Percentiles rank a stretch among this genome's conserved stretches.
These are phyloP conservation scores for Ptychochromis oligacanthus DNA, from an alignment of 2,113 vertebrate species.

Conservation along the genomic window DNA sequence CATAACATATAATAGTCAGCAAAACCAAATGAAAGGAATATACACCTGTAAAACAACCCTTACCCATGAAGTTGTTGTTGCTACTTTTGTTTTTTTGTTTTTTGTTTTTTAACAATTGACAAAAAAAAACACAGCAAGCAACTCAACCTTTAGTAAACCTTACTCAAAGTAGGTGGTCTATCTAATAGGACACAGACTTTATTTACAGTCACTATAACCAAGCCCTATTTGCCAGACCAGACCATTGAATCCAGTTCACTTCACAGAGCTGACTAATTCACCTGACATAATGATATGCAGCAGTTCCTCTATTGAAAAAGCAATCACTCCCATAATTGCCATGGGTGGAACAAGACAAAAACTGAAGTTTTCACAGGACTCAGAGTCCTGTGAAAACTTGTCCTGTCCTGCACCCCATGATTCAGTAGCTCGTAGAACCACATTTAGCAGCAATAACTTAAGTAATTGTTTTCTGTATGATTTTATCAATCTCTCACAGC, in stretches of 20 bases:
- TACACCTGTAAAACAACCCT: not conserved
- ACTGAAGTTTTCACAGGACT: no score
- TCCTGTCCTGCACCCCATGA: no score
- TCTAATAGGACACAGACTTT: not conserved
- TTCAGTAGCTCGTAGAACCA: no score
- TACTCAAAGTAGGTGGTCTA: not conserved
- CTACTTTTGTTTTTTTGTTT: not conserved
- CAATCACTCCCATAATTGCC: not conserved
- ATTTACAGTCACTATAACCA: not conserved
- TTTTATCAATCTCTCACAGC: no score
- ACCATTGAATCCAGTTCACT: not conserved
- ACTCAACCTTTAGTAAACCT: not conserved
- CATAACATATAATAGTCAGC: not conserved
- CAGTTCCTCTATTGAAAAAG: not conserved
- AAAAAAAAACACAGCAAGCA: not conserved
- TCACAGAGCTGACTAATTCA: not conserved
- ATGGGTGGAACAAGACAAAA: not conserved
- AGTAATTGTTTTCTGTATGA: no score
- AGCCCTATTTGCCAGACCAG: not conserved
- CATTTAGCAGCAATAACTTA: no score
- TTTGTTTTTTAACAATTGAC: not conserved
- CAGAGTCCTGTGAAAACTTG: no score
- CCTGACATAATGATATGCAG: not conserved
- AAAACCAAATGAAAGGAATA: not conserved
- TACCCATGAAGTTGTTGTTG: not conserved